Evolutionary conservation across 1,140 invertebrate species (phyloP), one percentile per base, ranked within the genome.

Genomic region (Zaprionus kolodkinae): DNA sequence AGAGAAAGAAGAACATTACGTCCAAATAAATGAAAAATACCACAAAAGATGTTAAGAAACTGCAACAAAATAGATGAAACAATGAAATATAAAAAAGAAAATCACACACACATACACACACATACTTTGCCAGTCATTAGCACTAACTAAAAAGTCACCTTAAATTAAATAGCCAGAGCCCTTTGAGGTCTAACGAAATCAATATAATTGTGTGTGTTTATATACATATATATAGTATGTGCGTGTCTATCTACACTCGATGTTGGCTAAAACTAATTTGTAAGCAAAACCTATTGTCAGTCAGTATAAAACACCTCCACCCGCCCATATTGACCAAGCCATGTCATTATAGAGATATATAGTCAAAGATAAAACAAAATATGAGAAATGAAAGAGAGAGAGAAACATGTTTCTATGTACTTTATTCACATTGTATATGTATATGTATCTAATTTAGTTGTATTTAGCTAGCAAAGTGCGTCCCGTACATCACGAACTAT

Each of bases 261-360:
- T 52, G 35, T 61, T 52, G 57, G 62, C 56, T 38, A 68, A 27
- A n/a, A 30, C 35, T 61, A 38, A 68, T 61, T 68, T 68, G 66
- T 68, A 60, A 61, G 21, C 25, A 35, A 54, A 55, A 55, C 12
- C 5, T 21, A 57, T 57, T 67, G 35, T 68, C 78, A 56, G 50
- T 64, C 55, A 66, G 65, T 66, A 30, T 21, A 70, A 74, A 74
- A 69, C 79, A 82, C 70, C 61, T 75, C 7, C 12, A 75, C 75
- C 79, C 6, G 6, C 27, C 79, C 66, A 35, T 64, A 52, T 74
- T 66, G 70, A 82, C 61, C 72, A 72, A 71, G 76, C 76, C 81
- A 79, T 78, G 76, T 78, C 72, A 72, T 72, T 62, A 59, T 72
- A 72, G 54, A 21, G 21, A 21, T 21, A 65, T 55, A 33, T 55